These are phyloP conservation scores for Xylocampa areola DNA, from an alignment of 2,888 invertebrate genomes.

Conservation along the genomic window DNA sequence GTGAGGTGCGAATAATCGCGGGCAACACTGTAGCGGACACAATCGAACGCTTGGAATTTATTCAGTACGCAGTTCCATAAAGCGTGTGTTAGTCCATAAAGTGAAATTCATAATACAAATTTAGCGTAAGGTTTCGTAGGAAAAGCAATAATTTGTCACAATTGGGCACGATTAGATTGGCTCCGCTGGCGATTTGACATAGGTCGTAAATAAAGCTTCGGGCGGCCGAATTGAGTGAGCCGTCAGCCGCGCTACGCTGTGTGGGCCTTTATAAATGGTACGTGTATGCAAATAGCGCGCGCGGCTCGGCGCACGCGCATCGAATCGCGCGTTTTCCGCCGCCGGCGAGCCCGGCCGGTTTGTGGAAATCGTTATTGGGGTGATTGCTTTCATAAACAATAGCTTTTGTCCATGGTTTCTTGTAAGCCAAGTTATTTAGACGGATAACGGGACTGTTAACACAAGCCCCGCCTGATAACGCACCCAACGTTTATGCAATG, in stretches of 20 bases:
- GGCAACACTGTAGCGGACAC: constrained; percentile 85
- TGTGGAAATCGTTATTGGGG: constrained; percentile 89
- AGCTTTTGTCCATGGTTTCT: constrained; percentile 85
- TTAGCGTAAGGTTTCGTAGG: constrained; percentile 87
- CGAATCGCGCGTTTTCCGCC: constrained; percentile 88
- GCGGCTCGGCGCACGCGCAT: constrained; percentile 84
- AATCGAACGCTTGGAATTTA: constrained; percentile 65
- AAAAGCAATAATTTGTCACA: constrained; percentile 89
- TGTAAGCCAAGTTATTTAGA: constrained; percentile 80
- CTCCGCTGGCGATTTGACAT: constrained; percentile 87
- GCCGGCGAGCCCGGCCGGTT: constrained; percentile 78
- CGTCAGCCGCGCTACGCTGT: constrained; percentile 62
- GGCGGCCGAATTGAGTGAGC: constrained; percentile 77
- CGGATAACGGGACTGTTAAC: constrained; percentile 77
- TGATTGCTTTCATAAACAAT: constrained; percentile 90
- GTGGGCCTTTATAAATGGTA: constrained; percentile 67
- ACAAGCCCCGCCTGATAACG: constrained; percentile 73
- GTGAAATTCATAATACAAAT: constrained; percentile 83
- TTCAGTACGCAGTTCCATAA: constrained; percentile 75
- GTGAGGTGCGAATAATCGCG: constrained; percentile 81
- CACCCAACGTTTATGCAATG: constrained; percentile 67
- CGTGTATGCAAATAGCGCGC: constrained; percentile 82
- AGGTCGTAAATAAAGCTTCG: constrained; percentile 86
- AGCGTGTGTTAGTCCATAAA: constrained; percentile 67
- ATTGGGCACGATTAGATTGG: constrained; percentile 89